A percentile compares a stretch with the other conserved stretches of the same genome.
These are phyloP conservation scores for Lethrus apterus DNA, from an alignment of 1,140 invertebrate genomes.

Conservation along the genomic window DNA sequence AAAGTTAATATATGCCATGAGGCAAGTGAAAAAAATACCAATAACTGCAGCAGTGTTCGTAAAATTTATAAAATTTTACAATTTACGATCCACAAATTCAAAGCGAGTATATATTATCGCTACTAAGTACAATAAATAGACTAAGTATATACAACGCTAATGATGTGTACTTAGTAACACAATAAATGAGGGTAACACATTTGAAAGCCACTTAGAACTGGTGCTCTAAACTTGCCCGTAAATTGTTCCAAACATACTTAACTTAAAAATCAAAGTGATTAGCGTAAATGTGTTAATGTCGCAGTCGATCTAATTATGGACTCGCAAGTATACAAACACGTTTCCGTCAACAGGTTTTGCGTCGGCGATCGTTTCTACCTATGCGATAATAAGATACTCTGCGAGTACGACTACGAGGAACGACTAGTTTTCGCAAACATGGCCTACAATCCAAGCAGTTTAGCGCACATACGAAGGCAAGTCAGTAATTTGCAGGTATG, in stretches of 20 bases:
- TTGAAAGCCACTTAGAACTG: conserved; percentile 10
- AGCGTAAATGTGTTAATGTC: conserved; percentile 7
- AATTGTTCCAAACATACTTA: neutral
- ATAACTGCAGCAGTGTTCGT: neutral
- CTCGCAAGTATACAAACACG: conserved; percentile 5
- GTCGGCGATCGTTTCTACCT: conserved; percentile 94
- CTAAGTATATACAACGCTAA: neutral
- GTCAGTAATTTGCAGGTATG: conserved; percentile 11
- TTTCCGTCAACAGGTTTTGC: conserved; percentile 69
- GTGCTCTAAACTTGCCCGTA: neutral
- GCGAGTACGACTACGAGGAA: conserved; percentile 96
- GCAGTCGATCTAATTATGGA: conserved; percentile 9
- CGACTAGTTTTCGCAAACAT: conserved; percentile 84
- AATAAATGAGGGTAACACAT: conserved; percentile 1
- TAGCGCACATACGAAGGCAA: conserved; percentile 76
- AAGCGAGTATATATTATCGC: neutral
- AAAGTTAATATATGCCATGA: too few species aligned
- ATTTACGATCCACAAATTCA: neutral
- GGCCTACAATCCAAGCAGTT: conserved; percentile 79
- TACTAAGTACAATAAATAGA: neutral
- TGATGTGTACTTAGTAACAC: neutral
- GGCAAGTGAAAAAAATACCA: neutral
- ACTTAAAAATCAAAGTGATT: neutral
- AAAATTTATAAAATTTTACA: neutral
- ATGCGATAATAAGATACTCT: conserved; percentile 95